Base-by-base conservation (phyloP, 2,797 vertebrate species). In the Babyrousa celebensis region DNA sequence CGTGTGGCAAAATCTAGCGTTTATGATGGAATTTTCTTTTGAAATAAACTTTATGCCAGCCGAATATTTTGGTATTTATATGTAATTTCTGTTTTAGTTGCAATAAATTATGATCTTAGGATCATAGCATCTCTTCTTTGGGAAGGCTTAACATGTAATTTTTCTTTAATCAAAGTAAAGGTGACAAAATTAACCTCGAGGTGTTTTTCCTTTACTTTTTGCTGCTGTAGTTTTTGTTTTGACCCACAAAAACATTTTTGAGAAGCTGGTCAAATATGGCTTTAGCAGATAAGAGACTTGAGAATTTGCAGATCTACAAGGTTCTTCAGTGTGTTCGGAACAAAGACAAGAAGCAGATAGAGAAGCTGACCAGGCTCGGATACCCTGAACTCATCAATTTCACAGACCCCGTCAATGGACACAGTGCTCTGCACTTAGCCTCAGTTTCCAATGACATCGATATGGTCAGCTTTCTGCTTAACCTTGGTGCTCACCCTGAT, bases 281-380 rank as follows among this genome's bases (percentile, higher is more conserved):
- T 43, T 97, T 98, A 10, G 98, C 99, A 40, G 96, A 98, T 91
- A 98, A 96, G 43, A 99, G 98, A 62, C 99, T 99, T 95, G 98
- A 99, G 97, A 98, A 98, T 71, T 98, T 99, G 71, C 99, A 99
- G 98, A 98, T 99, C 96, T 99, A 99, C 98, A 99, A 99, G 96
- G 98, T 99, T 96, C 99, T 99, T 94, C 99, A 99, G 96, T 99
- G 95, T 3, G 98, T 99, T 95, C 98, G 98, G 0, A 67, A 99
- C 75, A 98, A 96, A 89, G 98, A 99, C 80, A 99, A 95, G 96
- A 97, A 83, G 4, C 98, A 99, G 96, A 99, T 99, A 77, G 98
- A 99, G 98, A 99, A 99, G 96, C 97, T 99, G 97, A 96, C 98
- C 85, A 98, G 91, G 29, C 97, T 99, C 11, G 99, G 99, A 3